Evolutionary conservation across 2,113 vertebrate genomes (phyloP).

Genomic region (Scomber scombrus): DNA sequence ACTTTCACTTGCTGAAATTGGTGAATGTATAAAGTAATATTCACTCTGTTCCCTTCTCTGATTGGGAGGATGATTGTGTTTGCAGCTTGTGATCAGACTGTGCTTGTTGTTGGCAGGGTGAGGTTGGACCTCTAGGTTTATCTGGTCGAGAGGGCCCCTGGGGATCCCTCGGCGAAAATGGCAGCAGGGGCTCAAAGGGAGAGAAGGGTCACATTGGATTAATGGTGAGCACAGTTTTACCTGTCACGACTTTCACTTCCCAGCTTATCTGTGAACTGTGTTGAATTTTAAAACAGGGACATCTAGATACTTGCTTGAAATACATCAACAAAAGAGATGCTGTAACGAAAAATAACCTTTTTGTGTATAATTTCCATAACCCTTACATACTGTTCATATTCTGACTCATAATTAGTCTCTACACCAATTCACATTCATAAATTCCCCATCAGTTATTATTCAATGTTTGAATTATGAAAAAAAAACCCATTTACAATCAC

Average conservation of each 20-base stretch:
- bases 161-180: slow-evolving; percentile 82
- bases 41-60: not conserved
- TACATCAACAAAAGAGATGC: not conserved
- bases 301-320: too few relatives aligned
- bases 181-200: slow-evolving; percentile 85
- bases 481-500: too few relatives aligned
- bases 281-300: too few relatives aligned
- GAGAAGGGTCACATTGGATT: slow-evolving; percentile 87
- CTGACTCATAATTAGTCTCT: too few relatives aligned
- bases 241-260: not conserved
- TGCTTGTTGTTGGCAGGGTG: slow-evolving; percentile 81
- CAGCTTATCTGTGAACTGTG: too few relatives aligned
- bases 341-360: not conserved
- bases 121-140: slow-evolving; percentile 81
- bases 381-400: too few relatives aligned
- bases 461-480: too few relatives aligned
- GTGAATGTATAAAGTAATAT: not conserved
- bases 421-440: too few relatives aligned
- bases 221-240: slow-evolving; percentile 77
- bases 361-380: not conserved
- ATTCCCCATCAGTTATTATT: too few relatives aligned
- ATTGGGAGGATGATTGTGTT: not conserved
- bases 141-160: slow-evolving; percentile 84
- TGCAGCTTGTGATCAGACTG: slow-evolving; percentile 3
- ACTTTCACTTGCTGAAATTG: not conserved